These are phyloP conservation scores for Myioborus miniatus DNA, from an alignment of 2,797 vertebrate species.

Conservation along the genomic window DNA sequence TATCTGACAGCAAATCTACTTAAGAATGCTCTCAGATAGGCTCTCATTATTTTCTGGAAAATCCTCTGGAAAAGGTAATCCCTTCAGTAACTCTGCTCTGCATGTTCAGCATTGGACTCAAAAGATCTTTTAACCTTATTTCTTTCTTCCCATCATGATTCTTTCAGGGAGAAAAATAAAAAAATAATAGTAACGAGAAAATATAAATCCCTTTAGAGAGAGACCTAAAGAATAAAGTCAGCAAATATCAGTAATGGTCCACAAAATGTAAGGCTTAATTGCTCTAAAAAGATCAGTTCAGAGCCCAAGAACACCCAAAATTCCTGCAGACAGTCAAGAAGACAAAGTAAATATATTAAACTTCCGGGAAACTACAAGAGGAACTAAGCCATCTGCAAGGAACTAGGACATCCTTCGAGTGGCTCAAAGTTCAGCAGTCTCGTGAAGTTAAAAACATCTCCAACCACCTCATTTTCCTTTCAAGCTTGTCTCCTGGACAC, in stretches of 20 bases:
- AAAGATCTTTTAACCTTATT: not conserved
- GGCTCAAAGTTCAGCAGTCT: not conserved
- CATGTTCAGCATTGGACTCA: not conserved
- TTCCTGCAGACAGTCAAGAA: not conserved
- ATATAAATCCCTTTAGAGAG: not conserved
- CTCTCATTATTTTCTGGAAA: not conserved
- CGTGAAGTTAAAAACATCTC: slow-evolving; percentile 8
- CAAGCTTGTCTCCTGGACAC: slow-evolving; percentile 18
- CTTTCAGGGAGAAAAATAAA: not conserved
- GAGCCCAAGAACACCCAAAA: not conserved
- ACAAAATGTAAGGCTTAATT: not conserved
- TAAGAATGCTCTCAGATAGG: not conserved
- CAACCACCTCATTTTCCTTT: not conserved
- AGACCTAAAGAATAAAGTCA: not conserved
- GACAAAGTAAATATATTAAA: not conserved
- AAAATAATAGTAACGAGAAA: not conserved
- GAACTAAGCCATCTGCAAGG: not conserved
- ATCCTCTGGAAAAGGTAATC: not conserved
- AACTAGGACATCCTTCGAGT: not conserved
- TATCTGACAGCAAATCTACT: not conserved
- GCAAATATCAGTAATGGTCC: not conserved
- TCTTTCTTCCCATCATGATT: not conserved
- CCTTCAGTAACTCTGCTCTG: not conserved
- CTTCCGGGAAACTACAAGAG: not conserved
- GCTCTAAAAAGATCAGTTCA: not conserved